Evolutionary conservation across 2,797 vertebrate genomes (phyloP).

Genomic region (Eutrigla gurnardus): DNA sequence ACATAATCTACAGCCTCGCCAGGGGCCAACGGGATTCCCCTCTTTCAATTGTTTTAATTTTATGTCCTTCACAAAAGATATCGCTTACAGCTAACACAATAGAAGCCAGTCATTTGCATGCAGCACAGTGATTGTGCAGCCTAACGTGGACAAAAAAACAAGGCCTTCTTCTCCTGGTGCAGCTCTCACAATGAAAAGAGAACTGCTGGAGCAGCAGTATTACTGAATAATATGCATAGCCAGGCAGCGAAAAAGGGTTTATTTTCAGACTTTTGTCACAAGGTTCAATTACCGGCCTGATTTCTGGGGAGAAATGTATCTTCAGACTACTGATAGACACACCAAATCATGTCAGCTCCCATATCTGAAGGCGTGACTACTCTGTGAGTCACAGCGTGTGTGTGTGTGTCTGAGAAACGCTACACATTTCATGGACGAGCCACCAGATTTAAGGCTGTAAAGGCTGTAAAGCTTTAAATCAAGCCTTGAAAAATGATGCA

Average conservation of each 20-base stretch:
- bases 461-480: background rate
- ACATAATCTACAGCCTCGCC: constrained; percentile 64
- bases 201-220: constrained; percentile 41
- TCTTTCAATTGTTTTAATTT: constrained; percentile 71
- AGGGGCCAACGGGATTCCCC: constrained; percentile 34
- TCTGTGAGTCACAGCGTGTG: constrained; percentile 51
- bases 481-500: background rate
- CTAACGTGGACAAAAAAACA: constrained; percentile 57
- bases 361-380: constrained; percentile 51
- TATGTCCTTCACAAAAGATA: constrained; percentile 71
- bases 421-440: constrained; percentile 5
- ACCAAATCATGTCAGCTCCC: constrained; percentile 55
- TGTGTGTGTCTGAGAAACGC: constrained; percentile 11
- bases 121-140: constrained; percentile 62
- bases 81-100: constrained; percentile 73
- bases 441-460: background rate
- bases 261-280: constrained; percentile 68
- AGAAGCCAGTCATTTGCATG: constrained; percentile 79
- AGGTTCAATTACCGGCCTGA: constrained; percentile 49
- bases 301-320: constrained; percentile 60
- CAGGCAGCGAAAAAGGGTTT: constrained; percentile 46
- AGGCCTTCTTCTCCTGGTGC: constrained; percentile 42
- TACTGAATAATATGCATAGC: constrained; percentile 39
- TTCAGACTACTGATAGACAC: constrained; percentile 62
- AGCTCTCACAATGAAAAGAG: constrained; percentile 34